Percentiles rank a stretch among this genome's conserved stretches.
Conservation (phyloP, 2,888 invertebrate genomes). For the Patella pellucida region DNA sequence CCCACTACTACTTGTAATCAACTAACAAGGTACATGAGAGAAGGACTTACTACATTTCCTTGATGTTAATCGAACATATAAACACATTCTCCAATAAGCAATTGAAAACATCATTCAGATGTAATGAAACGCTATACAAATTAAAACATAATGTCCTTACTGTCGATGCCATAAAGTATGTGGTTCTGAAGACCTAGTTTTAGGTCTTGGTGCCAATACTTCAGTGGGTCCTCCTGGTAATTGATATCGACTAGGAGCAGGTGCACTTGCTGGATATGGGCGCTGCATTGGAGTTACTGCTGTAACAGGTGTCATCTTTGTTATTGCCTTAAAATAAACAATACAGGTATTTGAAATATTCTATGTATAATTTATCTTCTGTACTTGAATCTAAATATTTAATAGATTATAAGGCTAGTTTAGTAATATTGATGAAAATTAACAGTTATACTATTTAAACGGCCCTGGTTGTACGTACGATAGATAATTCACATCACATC, state of each 20-base stretch:
- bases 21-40: too few relatives aligned
- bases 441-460: too few relatives aligned
- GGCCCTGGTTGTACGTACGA: too few relatives aligned
- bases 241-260: slow-evolving; percentile 49
- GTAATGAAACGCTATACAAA: slow-evolving; percentile 5
- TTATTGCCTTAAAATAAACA: slow-evolving; percentile 25
- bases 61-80: too few relatives aligned
- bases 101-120: not conserved
- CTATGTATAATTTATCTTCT: too few relatives aligned
- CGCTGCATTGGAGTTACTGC: slow-evolving; percentile 57
- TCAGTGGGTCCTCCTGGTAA: slow-evolving; percentile 28
- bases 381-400: too few relatives aligned
- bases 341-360: too few relatives aligned
- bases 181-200: slow-evolving; percentile 30
- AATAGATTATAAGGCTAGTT: too few relatives aligned
- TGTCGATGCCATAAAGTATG: slow-evolving; percentile 40
- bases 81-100: too few relatives aligned
- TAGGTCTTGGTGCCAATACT: slow-evolving; percentile 26
- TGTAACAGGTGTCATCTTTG: slow-evolving; percentile 54
- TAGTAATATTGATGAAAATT: too few relatives aligned
- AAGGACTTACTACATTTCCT: too few relatives aligned
- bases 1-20: too few relatives aligned
- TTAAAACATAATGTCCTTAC: not conserved
- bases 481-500: not conserved
- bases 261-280: slow-evolving; percentile 52